Evolutionary conservation across 92 coral and sea anemone genomes (phyloP).

Genomic region (Phymanthus crucifer): DNA sequence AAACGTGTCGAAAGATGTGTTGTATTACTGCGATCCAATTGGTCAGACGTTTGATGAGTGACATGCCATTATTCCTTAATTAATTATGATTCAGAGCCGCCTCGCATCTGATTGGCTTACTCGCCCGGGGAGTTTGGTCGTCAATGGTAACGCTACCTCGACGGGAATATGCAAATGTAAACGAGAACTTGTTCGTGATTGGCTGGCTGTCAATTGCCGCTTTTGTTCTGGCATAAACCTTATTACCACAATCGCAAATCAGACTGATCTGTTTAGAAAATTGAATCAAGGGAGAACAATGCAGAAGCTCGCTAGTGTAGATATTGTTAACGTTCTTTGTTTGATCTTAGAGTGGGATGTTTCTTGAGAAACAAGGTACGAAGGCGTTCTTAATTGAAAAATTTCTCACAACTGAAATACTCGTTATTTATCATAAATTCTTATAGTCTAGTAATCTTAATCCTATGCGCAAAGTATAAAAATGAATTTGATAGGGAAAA

Average conservation of each 20-base stretch:
- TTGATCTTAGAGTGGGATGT: slow-evolving; percentile 66
- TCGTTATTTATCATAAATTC: background rate
- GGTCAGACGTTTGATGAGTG: slow-evolving; percentile 91
- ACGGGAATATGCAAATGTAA: slow-evolving; percentile 93
- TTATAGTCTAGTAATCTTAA: background rate
- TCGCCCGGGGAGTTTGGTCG: slow-evolving; percentile 68
- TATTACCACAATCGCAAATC: slow-evolving; percentile 99
- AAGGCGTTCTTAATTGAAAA: slow-evolving; percentile 56
- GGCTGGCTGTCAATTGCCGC: slow-evolving; percentile 68
- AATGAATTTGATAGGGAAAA: too few species aligned
- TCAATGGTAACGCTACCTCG: slow-evolving; percentile 73
- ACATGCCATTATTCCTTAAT: slow-evolving; percentile 99
- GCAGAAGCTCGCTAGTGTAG: slow-evolving; percentile 58
- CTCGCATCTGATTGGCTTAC: slow-evolving; percentile 71
- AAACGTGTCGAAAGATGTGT: slow-evolving; percentile 99
- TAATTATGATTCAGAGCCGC: slow-evolving; percentile 88
- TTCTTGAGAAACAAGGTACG: slow-evolving; percentile 26
- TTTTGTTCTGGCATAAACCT: slow-evolving; percentile 83
- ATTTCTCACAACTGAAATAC: slow-evolving; percentile 47
- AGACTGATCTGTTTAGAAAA: slow-evolving; percentile 84
- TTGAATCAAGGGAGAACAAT: slow-evolving; percentile 82
- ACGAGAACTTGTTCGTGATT: slow-evolving; percentile 50
- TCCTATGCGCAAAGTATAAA: too few species aligned
- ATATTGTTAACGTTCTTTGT: slow-evolving; percentile 76
- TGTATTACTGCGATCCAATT: slow-evolving; percentile 84